Evolutionary conservation across 2,113 vertebrate species (phyloP), one percentile per base, ranked within the genome.

Genomic region (Hippocampus guttulatus): DNA sequence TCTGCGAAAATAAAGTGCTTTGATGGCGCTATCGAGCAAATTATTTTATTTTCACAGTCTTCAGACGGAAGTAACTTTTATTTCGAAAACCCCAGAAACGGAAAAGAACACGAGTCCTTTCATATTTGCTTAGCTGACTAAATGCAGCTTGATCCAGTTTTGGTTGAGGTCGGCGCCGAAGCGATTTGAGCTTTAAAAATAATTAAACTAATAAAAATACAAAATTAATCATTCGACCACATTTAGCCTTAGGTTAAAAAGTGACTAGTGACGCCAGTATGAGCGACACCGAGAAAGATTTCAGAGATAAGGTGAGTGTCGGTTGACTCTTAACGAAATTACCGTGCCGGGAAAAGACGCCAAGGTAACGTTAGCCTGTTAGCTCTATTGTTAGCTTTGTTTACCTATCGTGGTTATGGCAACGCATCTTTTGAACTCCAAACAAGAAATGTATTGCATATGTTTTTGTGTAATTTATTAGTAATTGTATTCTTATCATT

Each of bases 201-300:
- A 12, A 45, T 15, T 12, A 12, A 12, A 30, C 30, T 30, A 30
- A 30, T 27, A 58, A 23, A 55, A 58, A 21, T 8, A 51, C 54
- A 3, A n/a, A 70, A 51, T 30, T 45, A 9, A 16, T 20, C 68
- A 3, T 45, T 49, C n/a, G 0, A 60, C 11, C 23, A 25, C 8
- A 20, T 38, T 54, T 30, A 33, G 30, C 30, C 30, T 30, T 30
- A 12, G 0, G 1, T 55, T 15, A 55, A 54, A 45, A 47, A 4
- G 45, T 18, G 25, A 33, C 2, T 52, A 30, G 21, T 62, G 60
- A 71, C 16, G 47, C 20, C 49, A 84, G 67, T 25, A 90, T 91
- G 91, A 92, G 91, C 58, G 89, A 90, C 86, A 85, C 80, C 87
- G 89, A 88, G 68, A 90, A 88, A 82, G 88, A 90, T 3, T 92